phyloP scores from a whole-genome alignment of 2,888 invertebrate genomes.

The Sarcophaga rosellei region DNA sequence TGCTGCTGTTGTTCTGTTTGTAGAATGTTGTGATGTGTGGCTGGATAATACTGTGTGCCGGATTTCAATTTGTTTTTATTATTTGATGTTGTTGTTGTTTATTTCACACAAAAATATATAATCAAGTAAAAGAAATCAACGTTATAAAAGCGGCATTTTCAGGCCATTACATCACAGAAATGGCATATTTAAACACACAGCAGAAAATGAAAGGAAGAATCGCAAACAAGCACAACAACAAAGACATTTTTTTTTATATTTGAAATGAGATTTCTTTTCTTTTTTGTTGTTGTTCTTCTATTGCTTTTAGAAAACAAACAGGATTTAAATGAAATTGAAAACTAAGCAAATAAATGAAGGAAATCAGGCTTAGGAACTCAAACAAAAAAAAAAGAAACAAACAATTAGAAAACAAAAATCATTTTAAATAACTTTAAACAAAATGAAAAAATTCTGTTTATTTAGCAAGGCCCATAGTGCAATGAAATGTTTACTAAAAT shows the following conservation, averaged over 20 bases:
- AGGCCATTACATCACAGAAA: constrained; percentile 38
- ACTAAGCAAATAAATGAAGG: too few relatives aligned
- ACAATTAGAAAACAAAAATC: too few relatives aligned
- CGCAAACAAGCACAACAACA: constrained; percentile 20
- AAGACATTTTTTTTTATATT: background rate
- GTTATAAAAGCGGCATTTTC: constrained; percentile 62
- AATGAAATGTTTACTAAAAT: too few relatives aligned
- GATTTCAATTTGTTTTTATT: constrained; percentile 42
- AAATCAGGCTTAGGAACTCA: too few relatives aligned
- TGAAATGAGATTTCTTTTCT: constrained; percentile 13
- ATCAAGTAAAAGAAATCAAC: constrained; percentile 51
- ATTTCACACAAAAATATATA: constrained; percentile 19
- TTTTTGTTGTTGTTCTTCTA: background rate
- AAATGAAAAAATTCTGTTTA: too few relatives aligned
- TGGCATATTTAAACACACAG: constrained; percentile 29
- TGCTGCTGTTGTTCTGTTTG: constrained; percentile 35
- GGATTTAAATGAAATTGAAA: too few relatives aligned
- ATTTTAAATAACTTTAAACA: too few relatives aligned
- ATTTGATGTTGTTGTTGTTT: constrained; percentile 35
- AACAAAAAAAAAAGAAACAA: too few relatives aligned
- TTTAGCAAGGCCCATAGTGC: too few relatives aligned
- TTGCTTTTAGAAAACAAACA: background rate
- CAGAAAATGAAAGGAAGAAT: constrained; percentile 9
- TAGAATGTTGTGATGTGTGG: constrained; percentile 74
- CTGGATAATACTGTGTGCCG: constrained; percentile 74